Conservation (phyloP, 2,113 vertebrate species). For the Progne subis region DNA sequence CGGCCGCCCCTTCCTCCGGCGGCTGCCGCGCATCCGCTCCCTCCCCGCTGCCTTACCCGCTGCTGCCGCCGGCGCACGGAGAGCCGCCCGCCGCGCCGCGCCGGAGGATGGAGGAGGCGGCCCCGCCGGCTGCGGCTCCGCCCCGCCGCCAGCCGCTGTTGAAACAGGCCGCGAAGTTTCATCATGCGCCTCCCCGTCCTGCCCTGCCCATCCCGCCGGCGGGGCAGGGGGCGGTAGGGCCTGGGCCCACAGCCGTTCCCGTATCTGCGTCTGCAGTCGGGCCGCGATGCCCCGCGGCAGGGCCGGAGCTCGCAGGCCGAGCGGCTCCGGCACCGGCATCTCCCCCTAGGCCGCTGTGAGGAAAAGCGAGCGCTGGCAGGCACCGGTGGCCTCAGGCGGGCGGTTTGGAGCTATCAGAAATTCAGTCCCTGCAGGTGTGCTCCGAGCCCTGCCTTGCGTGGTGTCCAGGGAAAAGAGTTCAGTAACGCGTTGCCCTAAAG, state of each 20-base stretch:
- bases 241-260: fast-evolving
- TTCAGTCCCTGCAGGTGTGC: fast-evolving
- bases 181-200: neutral
- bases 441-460: fast-evolving
- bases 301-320: fast-evolving
- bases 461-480: fast-evolving
- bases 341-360: fast-evolving
- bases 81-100: fast-evolving
- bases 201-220: neutral
- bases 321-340: fast-evolving
- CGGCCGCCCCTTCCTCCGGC: neutral
- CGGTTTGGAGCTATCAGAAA: fast-evolving
- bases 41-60: neutral
- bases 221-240: no score
- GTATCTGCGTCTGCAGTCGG: fast-evolving
- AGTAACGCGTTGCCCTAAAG: fast-evolving
- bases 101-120: neutral
- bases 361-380: fast-evolving
- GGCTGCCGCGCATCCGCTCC: neutral
- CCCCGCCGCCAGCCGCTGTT: neutral
- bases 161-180: slow-evolving; percentile 43
- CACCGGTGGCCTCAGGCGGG: fast-evolving
- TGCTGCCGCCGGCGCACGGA: neutral
- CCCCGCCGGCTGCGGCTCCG: neutral
- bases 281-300: fast-evolving